Conservation (phyloP, 2,113 vertebrate genomes). For the Rhadina sibilatrix region DNA sequence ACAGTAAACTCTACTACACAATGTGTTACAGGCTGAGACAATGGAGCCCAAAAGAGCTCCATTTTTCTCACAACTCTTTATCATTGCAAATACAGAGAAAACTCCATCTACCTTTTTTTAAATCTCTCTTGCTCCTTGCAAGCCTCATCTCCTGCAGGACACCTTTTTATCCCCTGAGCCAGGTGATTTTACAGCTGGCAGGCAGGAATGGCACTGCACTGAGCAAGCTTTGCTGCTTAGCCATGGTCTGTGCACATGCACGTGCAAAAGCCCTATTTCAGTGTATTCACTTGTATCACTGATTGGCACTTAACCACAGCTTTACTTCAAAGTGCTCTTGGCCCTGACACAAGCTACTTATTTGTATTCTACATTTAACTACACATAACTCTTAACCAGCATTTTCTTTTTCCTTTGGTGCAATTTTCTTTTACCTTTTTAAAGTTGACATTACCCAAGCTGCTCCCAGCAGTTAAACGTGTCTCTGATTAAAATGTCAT, state of each 20-base stretch:
- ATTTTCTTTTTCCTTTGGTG: not conserved
- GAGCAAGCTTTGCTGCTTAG: not conserved
- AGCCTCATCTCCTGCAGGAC: not conserved
- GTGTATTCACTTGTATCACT: not conserved
- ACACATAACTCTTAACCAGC: not conserved
- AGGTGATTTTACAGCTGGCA: not conserved
- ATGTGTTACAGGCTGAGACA: not conserved
- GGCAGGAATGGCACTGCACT: not conserved
- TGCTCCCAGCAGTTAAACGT: not conserved
- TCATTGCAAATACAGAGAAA: not conserved
- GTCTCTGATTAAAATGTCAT: slow-evolving; percentile 4
- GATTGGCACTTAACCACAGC: not conserved
- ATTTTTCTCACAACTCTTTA: rapidly evolving
- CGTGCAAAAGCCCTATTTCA: not conserved
- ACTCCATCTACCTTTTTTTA: not conserved
- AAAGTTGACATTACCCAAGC: not conserved
- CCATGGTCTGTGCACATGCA: not conserved
- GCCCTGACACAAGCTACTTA: not conserved
- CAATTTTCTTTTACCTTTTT: not conserved
- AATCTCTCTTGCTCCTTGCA: not conserved
- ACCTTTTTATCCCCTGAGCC: not conserved
- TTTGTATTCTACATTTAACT: not conserved
- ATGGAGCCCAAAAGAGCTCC: not conserved
- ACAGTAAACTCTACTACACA: not conserved
- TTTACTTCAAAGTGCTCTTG: not conserved